Base-by-base conservation (phyloP, 2,888 invertebrate genomes). In the Philhelius pedissequus region DNA sequence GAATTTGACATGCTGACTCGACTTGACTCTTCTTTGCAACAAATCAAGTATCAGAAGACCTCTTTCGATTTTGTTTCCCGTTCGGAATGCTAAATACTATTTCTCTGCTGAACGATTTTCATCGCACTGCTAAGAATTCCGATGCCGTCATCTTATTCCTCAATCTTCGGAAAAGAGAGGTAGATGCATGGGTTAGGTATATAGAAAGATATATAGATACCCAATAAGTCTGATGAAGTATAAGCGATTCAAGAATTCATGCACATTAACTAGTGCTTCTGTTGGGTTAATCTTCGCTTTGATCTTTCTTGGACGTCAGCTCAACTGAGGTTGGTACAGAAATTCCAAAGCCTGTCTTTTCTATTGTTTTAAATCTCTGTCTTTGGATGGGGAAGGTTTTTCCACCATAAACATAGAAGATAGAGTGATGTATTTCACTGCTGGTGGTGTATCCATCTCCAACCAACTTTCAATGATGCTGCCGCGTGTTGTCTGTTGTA, bases 351-450 rank as follows among this genome's bases (percentile, higher is more conserved):
- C 64, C 66, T 48, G 60, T 43, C 22, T 35, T 30, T 38, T 70
- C 79, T 84, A 84, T 84, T 84, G 83, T 84, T 70, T 79, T 75
- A 77, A 77, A 81, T 70, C 35, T 52, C 56, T 62, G 7, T 69
- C 58, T 75, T 56, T 30, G 52, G 5, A 48, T 1, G 22, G 11
- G 2, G 20, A 15, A 30, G 18, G 43, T 40, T 58, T 43, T 75
- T 74, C 69, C 73, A 43, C 22, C 50, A 58, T 35, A 15, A n/a
- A n/a, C n/a, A n/a, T n/a, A n/a, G n/a, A n/a, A n/a, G n/a, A n/a
- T 11, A 58, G 66, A 73, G 78, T 71, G 71, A 76, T 81, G 81
- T 71, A 81, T 81, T 64, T 70, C 40, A 81, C 48, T 62, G 60
- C 38, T 32, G 77, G 64, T 66, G 64, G 71, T 64, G 66, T 18